A percentile compares a stretch with the other conserved stretches of the same genome.
Evolutionary conservation across 2,113 vertebrate species (phyloP).

Genomic region (Galeopterus variegatus): DNA sequence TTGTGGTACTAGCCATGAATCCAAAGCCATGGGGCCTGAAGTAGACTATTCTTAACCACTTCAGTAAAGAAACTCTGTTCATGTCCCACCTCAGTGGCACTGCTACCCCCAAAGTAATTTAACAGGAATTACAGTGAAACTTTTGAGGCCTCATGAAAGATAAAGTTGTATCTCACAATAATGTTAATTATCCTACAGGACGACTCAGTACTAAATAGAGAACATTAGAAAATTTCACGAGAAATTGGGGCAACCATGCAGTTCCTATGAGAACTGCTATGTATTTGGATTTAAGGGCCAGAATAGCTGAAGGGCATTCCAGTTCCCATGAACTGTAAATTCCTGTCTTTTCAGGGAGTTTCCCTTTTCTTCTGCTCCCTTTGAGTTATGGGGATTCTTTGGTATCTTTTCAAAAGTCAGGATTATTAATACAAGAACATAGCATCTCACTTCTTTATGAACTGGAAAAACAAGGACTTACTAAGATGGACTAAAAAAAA

Average conservation of each 20-base stretch:
- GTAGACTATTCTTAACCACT: not conserved
- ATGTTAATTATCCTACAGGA: not conserved
- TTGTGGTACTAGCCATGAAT: not conserved
- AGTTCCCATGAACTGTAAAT: not conserved
- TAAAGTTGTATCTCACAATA: accelerated
- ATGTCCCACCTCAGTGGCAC: not conserved
- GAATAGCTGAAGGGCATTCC: not conserved
- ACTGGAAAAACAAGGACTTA: not conserved
- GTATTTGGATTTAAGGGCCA: not conserved
- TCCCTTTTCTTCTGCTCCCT: not conserved
- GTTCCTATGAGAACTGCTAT: not conserved
- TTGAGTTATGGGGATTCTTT: not conserved
- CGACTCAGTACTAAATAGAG: not conserved
- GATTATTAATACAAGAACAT: not conserved
- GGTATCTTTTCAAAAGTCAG: not conserved
- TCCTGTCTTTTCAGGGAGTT: not conserved
- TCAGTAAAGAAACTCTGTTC: not conserved
- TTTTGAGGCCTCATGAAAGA: not conserved
- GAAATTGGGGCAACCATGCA: not conserved
- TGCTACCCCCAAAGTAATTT: not conserved
- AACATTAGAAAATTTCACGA: not conserved
- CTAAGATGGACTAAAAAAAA: not conserved
- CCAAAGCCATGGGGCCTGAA: not conserved
- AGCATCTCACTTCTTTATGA: not conserved
- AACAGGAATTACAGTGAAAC: not conserved